Percentiles rank a stretch among this genome's conserved stretches.
Evolutionary conservation across 2,113 vertebrate species (phyloP).

Genomic region (Apeltes quadracus): DNA sequence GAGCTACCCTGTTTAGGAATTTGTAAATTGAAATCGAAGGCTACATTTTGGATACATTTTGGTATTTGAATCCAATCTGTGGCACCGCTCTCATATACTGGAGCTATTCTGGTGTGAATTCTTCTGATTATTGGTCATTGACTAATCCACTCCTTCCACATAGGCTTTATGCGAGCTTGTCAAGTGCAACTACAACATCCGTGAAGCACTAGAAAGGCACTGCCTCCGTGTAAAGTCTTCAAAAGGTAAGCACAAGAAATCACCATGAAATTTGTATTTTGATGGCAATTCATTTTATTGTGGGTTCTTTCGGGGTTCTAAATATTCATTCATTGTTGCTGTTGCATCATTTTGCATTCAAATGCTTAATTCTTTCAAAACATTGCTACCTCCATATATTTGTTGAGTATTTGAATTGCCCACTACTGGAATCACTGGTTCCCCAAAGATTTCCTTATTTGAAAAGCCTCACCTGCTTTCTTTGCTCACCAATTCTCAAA

Average conservation of each 20-base stretch:
- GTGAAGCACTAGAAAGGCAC: conserved; percentile 89
- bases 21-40: background rate
- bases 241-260: conserved; percentile 83
- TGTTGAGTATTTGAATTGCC: background rate
- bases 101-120: background rate
- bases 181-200: conserved; percentile 89
- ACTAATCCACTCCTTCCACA: background rate
- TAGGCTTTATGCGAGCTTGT: conserved; percentile 94
- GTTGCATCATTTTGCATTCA: background rate
- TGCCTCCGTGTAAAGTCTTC: conserved; percentile 86
- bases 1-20: background rate
- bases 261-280: background rate
- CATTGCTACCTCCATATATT: background rate
- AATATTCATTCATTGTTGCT: background rate
- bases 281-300: background rate
- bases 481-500: background rate
- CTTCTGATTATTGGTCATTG: conserved; percentile 3
- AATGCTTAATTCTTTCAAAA: background rate
- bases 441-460: background rate
- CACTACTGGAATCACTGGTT: background rate
- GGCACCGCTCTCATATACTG: background rate
- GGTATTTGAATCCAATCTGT: background rate
- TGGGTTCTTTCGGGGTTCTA: background rate
- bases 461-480: background rate
- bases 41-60: background rate